Evolutionary conservation across 2,113 vertebrate genomes (phyloP), one percentile per base, ranked within the genome.

Genomic region (Chionodraco myersi): DNA sequence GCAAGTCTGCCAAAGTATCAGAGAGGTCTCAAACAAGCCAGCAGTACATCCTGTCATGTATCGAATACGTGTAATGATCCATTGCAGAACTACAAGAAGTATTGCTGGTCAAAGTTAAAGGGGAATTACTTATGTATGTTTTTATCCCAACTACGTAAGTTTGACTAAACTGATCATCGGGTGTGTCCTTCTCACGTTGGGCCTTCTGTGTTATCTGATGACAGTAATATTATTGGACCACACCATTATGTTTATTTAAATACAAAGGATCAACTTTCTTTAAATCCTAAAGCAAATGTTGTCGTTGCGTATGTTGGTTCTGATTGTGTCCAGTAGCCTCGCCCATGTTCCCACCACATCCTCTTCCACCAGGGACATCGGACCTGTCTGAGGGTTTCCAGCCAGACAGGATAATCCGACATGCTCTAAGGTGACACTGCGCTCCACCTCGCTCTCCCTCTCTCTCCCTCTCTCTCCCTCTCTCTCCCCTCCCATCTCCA

Each of bases 331-430:
- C 68, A 23, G 45, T 62, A 52, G 79, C 56, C 84, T 59, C 79
- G 75, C 86, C 86, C 84, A 80, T 84, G 90, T 89, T 89, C 87
- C 88, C 85, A 89, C 86, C 82, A 53, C 86, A 87, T 47, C 80
- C 52, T 74, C 84, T 77, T 86, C 74, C 83, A 88, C 73, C 41
- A 52, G 82, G 91, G 80, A 91, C 89, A 90, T 91, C 81, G 90
- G 92, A 93, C 90, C 90, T 80, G 79, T 87, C 66, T 77, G 72
- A 81, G 86, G 85, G 83, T 91, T 90, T 89, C 82, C 75, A 83
- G 69, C 72, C 88, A 91, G 90, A 90, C 85, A 87, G 91, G 86
- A 86, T 92, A 89, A 91, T 91, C 88, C 92, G 88, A 92, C 80
- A 64, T 83, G 88, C 83, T 89, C 86, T 69, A 66, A 80, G 57